These are phyloP conservation scores for Ectropis crepuscularia DNA, from an alignment of 2,888 invertebrate species.

Conservation along the genomic window DNA sequence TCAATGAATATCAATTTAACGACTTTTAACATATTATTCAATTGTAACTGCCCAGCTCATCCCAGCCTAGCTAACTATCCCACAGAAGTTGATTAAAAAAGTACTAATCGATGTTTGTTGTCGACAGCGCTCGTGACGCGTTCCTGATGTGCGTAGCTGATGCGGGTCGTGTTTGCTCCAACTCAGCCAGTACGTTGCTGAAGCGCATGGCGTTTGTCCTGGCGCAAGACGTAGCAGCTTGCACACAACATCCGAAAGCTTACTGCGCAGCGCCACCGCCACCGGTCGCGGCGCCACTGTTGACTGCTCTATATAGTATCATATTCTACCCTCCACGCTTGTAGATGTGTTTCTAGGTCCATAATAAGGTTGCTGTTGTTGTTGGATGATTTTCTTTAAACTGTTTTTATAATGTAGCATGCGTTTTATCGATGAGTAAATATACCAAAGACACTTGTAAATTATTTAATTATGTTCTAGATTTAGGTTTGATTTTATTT, in stretches of 20 bases:
- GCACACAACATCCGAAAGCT: constrained; percentile 64
- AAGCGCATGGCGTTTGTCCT: constrained; percentile 76
- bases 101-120: not conserved
- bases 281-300: constrained; percentile 55
- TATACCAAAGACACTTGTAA: no score
- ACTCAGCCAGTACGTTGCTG: constrained; percentile 61
- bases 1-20: no score
- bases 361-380: no score
- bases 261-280: constrained; percentile 64
- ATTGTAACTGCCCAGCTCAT: no score
- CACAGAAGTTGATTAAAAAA: no score
- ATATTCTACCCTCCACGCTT: constrained; percentile 62
- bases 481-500: no score
- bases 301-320: constrained; percentile 62
- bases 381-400: no score
- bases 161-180: constrained; percentile 67
- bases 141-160: constrained; percentile 70
- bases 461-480: no score
- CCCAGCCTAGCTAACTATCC: no score
- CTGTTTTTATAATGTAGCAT: no score
- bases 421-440: no score
- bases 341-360: constrained; percentile 39
- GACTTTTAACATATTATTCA: no score
- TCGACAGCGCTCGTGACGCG: constrained; percentile 69
- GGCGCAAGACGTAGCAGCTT: constrained; percentile 74